Evolutionary conservation across 2,113 vertebrate genomes (phyloP).

Genomic region (Gyps fulvus): DNA sequence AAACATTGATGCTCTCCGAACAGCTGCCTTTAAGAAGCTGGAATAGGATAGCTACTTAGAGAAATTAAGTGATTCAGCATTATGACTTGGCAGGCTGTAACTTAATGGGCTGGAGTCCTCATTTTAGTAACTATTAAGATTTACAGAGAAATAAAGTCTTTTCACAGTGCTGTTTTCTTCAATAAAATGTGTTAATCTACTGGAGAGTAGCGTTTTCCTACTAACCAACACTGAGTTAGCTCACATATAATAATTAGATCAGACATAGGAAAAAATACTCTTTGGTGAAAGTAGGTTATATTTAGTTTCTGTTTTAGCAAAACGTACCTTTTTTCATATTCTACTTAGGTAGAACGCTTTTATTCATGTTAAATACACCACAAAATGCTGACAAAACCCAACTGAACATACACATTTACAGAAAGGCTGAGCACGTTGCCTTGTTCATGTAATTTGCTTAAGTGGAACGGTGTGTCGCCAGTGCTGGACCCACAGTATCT

Average conservation of each 20-base stretch:
- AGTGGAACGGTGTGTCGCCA: not conserved
- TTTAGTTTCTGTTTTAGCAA: not conserved
- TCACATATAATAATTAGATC: not conserved
- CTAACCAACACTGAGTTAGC: not conserved
- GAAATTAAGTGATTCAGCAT: slow-evolving; percentile 53
- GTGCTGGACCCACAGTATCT: not conserved
- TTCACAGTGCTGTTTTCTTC: slow-evolving; percentile 47
- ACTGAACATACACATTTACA: not conserved
- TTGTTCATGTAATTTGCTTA: not conserved
- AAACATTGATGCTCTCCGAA: not conserved
- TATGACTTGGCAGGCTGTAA: slow-evolving; percentile 38
- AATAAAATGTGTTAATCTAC: slow-evolving; percentile 56
- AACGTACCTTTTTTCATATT: not conserved
- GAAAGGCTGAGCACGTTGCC: not conserved
- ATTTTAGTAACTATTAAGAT: slow-evolving; percentile 61
- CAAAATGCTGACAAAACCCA: not conserved
- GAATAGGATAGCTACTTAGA: slow-evolving; percentile 1
- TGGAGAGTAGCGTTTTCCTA: slow-evolving; percentile 18
- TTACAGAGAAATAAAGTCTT: slow-evolving; percentile 60
- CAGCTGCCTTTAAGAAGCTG: slow-evolving; percentile 26
- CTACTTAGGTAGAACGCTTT: not conserved
- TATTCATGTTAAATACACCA: not conserved
- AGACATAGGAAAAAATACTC: not conserved
- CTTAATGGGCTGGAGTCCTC: slow-evolving; percentile 47
- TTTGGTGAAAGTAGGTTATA: not conserved